Evolutionary conservation across 2,797 vertebrate genomes (phyloP), one percentile per base, ranked within the genome.

Genomic region (Philypnodon macrostomus): DNA sequence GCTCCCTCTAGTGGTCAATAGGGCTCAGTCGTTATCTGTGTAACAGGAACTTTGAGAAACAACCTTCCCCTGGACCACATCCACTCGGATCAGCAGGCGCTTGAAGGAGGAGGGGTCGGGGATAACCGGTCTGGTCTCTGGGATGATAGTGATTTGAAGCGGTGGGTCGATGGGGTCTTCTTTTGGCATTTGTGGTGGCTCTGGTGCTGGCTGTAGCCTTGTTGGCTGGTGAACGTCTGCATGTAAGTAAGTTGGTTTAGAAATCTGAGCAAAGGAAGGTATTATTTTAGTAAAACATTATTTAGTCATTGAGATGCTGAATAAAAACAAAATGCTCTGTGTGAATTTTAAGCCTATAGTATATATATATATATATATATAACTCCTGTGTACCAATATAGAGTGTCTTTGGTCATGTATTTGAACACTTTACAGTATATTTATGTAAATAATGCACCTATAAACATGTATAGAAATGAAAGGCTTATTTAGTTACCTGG

Each of bases 191-290:
- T 2, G 21, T 7, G 31, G 48, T 48, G 61, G 61, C 63, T 47
- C 33, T 6, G 53, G 48, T 3, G n/a, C n/a, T n/a, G 1, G 12
- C 19, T 17, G 15, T 27, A n/a, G 37, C 19, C 41, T 53, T 6
- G 0, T 1, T 0, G 12, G 58, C 45, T 13, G 47, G 29, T 47
- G 60, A 74, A 47, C 48, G 64, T 88, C 87, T 85, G 74, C 63
- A 12, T 85, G 83, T 64, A 81, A 86, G 81, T 49, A 83, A 78
- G 50, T 85, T 71, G 64, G 62, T 77, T 85, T 82, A 89, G 64
- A 80, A 73, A 87, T 85, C 87, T 88, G 67, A 85, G 70, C 58
- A 11, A 70, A 79, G 62, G 87, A 61, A 89, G 63, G 80, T 52
- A 79, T 70, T 52, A 69, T 66, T 83, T 87, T 81, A 85, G 78